Percentiles rank a stretch among this genome's conserved stretches.
phyloP scores from a whole-genome alignment of 2,888 invertebrate genomes.

The Cryptocephalus moraei region DNA sequence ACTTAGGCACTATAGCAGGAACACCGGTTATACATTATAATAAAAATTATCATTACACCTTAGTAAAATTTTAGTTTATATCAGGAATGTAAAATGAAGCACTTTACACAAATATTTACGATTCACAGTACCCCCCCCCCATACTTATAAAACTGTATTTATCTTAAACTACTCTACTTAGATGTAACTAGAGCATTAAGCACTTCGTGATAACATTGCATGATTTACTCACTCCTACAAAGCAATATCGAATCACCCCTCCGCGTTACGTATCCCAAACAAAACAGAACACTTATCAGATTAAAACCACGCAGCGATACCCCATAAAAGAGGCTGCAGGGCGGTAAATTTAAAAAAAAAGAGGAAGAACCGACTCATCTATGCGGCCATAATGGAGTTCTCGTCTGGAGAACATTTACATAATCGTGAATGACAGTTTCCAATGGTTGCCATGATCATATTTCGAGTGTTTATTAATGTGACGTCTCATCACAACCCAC shows the following conservation, averaged over 20 bases:
- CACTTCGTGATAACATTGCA: too few species aligned
- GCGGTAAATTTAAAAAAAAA: not conserved
- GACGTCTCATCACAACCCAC: constrained; percentile 3
- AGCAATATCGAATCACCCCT: constrained; percentile 12
- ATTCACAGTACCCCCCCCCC: too few species aligned
- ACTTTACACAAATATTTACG: too few species aligned
- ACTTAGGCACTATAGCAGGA: too few species aligned
- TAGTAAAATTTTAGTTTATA: too few species aligned
- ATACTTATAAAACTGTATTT: too few species aligned
- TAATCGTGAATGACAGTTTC: constrained; percentile 30
- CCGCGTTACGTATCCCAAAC: constrained; percentile 21
- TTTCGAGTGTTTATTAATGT: constrained; percentile 26
- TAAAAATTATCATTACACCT: too few species aligned
- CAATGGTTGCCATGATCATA: constrained; percentile 21
- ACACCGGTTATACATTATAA: too few species aligned
- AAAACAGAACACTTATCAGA: constrained; percentile 28
- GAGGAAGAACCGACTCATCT: constrained; percentile 8
- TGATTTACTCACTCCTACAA: too few species aligned
- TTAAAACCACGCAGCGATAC: constrained; percentile 19
- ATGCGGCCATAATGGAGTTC: constrained; percentile 17
- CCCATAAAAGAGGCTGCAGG: constrained; percentile 9
- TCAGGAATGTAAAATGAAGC: too few species aligned
- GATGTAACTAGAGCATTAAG: too few species aligned
- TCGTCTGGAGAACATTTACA: constrained; percentile 24
- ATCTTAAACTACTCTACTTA: too few species aligned